Evolutionary conservation across 2,888 invertebrate species (phyloP).

Genomic region (Molorchus minor): DNA sequence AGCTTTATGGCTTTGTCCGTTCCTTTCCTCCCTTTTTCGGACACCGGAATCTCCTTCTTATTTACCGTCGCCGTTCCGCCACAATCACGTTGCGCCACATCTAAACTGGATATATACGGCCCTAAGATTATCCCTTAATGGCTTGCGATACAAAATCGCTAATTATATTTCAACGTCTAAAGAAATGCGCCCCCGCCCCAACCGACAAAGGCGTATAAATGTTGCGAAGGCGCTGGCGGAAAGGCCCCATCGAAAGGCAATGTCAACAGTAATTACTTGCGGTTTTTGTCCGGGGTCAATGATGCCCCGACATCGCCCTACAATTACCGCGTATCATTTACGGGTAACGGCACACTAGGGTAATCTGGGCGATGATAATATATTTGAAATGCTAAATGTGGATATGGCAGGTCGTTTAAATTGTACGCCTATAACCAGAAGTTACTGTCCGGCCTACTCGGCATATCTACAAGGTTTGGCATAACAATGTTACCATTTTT

Average conservation of each 20-base stretch:
- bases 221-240: neutral
- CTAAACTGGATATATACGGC: conserved; percentile 40
- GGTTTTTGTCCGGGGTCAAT: conserved; percentile 14
- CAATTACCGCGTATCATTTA: neutral
- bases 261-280: conserved; percentile 21
- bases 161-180: conserved; percentile 49
- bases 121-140: conserved; percentile 52
- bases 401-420: no score
- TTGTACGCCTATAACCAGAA: no score
- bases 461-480: no score
- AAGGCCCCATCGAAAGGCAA: conserved; percentile 14
- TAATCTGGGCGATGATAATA: neutral
- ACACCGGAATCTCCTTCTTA: conserved; percentile 35
- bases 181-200: conserved; percentile 12
- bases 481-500: no score
- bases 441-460: no score
- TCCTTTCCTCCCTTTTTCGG: conserved; percentile 41
- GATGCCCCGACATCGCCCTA: neutral
- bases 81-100: conserved; percentile 35
- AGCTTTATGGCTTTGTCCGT: conserved; percentile 49
- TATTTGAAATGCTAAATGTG: neutral
- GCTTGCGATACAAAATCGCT: conserved; percentile 47
- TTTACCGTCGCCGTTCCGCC: conserved; percentile 42
- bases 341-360: neutral
- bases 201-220: conserved; percentile 10